Evolutionary conservation across 2,113 vertebrate species (phyloP).

Genomic region (Todiramphus saurophagus): DNA sequence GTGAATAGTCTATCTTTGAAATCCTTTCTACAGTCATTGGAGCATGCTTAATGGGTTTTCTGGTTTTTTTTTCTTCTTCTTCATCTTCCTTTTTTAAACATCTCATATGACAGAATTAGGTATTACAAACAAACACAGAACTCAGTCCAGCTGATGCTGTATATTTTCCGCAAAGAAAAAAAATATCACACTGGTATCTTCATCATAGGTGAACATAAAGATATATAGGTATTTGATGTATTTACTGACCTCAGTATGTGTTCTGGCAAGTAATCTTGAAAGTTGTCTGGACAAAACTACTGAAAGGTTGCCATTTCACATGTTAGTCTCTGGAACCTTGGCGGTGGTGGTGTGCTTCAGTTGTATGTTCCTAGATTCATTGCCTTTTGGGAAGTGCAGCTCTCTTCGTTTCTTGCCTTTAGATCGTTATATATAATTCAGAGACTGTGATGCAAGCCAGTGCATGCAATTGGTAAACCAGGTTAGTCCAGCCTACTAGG

Average conservation of each 20-base stretch:
- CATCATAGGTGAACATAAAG: background rate
- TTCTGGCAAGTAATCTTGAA: background rate
- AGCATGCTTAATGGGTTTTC: background rate
- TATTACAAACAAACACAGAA: background rate
- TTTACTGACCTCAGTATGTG: background rate
- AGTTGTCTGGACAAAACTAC: background rate
- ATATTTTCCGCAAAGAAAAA: background rate
- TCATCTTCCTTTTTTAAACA: background rate
- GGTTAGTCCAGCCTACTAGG: background rate
- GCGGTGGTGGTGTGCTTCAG: background rate
- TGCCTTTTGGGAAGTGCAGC: background rate
- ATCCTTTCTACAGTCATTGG: background rate
- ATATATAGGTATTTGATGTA: background rate
- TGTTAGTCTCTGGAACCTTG: background rate
- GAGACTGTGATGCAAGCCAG: background rate
- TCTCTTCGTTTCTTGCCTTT: background rate
- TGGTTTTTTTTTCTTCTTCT: background rate
- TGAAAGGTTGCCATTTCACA: background rate
- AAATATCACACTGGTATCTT: background rate
- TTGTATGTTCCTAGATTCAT: background rate
- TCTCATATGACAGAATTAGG: constrained; percentile 5
- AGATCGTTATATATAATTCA: background rate
- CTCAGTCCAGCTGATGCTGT: background rate
- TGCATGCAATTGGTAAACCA: background rate
- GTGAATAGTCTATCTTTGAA: constrained; percentile 35